These are phyloP conservation scores for Drosophila mimica DNA, from an alignment of 2,888 invertebrate species.

Conservation along the genomic window DNA sequence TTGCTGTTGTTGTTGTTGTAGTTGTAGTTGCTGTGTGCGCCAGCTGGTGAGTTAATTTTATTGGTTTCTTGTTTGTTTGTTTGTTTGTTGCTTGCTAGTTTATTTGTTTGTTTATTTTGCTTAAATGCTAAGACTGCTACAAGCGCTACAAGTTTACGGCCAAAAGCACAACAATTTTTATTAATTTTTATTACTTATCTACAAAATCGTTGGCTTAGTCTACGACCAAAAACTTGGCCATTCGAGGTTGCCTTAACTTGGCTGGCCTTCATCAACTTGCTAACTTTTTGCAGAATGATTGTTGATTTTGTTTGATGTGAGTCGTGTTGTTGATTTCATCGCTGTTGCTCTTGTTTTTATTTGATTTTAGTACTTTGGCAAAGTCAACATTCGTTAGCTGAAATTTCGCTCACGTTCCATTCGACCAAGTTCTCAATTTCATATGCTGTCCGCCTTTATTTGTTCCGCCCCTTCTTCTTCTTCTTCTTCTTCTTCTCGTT, in stretches of 20 bases:
- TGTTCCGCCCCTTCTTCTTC: conserved; percentile 39
- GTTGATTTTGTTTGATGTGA: conserved; percentile 58
- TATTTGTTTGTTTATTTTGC: conserved; percentile 56
- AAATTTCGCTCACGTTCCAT: conserved; percentile 75
- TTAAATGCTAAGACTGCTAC: conserved; percentile 45
- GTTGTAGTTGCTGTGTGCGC: conserved; percentile 22
- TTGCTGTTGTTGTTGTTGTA: background rate
- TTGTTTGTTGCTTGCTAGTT: conserved; percentile 30
- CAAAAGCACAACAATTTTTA: conserved; percentile 46
- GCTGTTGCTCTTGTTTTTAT: conserved; percentile 63
- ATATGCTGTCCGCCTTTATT: conserved; percentile 50
- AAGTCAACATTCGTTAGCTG: conserved; percentile 78
- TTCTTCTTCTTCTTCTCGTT: background rate
- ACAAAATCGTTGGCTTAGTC: conserved; percentile 32
- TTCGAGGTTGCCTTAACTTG: conserved; percentile 8
- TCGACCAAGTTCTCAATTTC: conserved; percentile 69
- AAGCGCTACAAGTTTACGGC: conserved; percentile 54
- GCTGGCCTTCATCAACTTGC: conserved; percentile 40
- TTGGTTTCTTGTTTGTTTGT: conserved; percentile 52
- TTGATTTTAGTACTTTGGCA: conserved; percentile 75
- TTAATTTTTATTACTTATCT: conserved; percentile 53
- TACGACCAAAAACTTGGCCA: conserved; percentile 5
- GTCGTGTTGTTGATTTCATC: conserved; percentile 41
- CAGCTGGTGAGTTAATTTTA: conserved; percentile 66
- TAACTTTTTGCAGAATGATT: conserved; percentile 50